Evolutionary conservation across 2,888 invertebrate species (phyloP), one percentile per base, ranked within the genome.

Genomic region (Ophion ventricosus): DNA sequence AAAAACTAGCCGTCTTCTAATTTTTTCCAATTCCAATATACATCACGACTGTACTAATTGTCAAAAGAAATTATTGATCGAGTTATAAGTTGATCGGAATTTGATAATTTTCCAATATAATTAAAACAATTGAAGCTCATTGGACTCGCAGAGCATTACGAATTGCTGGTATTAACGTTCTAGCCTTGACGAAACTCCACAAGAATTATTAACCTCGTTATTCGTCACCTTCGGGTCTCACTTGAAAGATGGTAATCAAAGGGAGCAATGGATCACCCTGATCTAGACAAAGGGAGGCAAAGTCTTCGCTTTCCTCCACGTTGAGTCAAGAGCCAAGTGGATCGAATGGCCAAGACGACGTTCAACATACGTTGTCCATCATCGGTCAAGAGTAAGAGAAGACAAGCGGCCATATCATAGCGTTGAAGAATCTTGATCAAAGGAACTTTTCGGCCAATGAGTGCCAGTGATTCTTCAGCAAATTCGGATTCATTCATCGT

Each of bases 401-500:
- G 5, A 26, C 17, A 26, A 17, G 5, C 26, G 25, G 61, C 4
- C 61, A 1, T 61, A 61, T 61, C 23, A 8, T 23, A 57, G 61
- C 26, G 14, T 14, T 5, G 10, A 61, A 8, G 61, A 57, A 57
- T 57, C 23, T 57, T 23, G 14, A 23, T 10, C 17, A 8, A 23
- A 11, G 5, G 57, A 5, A 23, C 57, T 57, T 57, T 57, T 57
- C 10, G 57, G 20, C 57, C 23, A 54, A n/a, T 14, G 0, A 20
- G 57, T 2, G 23, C 23, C 56, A 29, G 56, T 56, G 49, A 70
- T 56, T 70, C 70, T 56, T 70, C 20, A 20, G n/a, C n/a, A 29
- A n/a, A 26, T 56, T 29, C 17, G 29, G 2, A 29, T n/a, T 56
- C 26, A 56, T 70, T n/a, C 56, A 70, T 70, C 56, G 20, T 25